Conservation (phyloP, 2,113 vertebrate species). For the Crotalus tigris region DNA sequence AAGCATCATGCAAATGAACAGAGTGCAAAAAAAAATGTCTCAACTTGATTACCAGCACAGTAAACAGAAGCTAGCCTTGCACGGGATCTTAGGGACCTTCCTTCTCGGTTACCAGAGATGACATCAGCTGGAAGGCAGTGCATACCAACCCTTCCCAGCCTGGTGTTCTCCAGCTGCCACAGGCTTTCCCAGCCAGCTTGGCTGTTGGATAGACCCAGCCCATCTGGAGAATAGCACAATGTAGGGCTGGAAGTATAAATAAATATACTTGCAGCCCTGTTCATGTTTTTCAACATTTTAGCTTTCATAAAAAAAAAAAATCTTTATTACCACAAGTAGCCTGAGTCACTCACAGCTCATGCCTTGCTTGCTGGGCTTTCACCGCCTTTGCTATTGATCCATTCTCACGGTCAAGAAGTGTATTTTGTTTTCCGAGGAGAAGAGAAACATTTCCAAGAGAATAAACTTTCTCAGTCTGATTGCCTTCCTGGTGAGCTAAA, state of each 20-base stretch:
- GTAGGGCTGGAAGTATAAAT: neutral
- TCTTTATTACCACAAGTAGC: neutral
- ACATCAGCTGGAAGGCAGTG: neutral
- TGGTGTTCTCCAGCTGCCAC: neutral
- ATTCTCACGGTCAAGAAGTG: neutral
- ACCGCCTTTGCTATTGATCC: neutral
- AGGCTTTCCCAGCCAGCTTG: neutral
- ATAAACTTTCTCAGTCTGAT: neutral
- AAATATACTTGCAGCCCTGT: neutral
- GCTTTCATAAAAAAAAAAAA: neutral
- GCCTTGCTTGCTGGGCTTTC: neutral
- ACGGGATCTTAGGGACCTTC: neutral
- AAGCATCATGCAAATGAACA: neutral
- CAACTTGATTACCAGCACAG: neutral
- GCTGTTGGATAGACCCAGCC: neutral
- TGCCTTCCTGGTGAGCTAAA: neutral
- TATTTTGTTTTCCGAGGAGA: neutral
- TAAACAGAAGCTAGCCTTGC: neutral
- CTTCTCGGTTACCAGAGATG: neutral
- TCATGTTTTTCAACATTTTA: neutral
- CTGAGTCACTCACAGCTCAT: neutral
- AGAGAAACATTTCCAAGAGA: neutral
- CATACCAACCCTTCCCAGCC: neutral
- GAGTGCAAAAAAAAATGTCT: neutral
- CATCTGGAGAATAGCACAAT: neutral